A percentile compares a stretch with the other conserved stretches of the same genome.
Conservation (phyloP, 2,797 vertebrate species). For the Onychomys arenicola region DNA sequence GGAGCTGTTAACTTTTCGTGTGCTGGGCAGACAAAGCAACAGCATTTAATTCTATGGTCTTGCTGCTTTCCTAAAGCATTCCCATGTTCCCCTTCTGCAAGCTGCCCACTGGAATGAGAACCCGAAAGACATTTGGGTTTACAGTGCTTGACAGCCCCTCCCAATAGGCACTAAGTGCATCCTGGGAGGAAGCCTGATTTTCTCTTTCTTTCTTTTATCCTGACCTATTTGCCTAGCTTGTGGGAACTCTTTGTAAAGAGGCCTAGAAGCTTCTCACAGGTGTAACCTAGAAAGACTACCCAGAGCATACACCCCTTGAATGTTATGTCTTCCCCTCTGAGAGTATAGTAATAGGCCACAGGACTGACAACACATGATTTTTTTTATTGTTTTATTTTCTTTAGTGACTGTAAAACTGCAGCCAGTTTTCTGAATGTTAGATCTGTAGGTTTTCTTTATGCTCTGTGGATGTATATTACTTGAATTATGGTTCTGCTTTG, state of each 20-base stretch:
- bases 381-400: background rate
- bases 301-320: background rate
- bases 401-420: constrained; percentile 7
- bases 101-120: background rate
- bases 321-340: constrained; percentile 15
- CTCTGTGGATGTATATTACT: background rate
- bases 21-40: background rate
- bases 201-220: background rate
- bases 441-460: constrained; percentile 38
- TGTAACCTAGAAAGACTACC: background rate
- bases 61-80: background rate
- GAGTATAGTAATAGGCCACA: background rate
- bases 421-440: constrained; percentile 23
- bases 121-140: background rate
- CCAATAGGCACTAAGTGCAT: background rate
- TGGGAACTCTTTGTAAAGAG: constrained; percentile 41
- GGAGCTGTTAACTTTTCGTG: background rate
- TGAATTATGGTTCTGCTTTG: constrained; percentile 54
- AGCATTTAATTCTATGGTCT: background rate
- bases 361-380: constrained; percentile 29
- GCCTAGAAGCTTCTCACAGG: background rate
- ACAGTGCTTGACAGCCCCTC: background rate
- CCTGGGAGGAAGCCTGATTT: background rate
- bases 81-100: background rate
- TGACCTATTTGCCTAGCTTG: constrained; percentile 17